Percentiles rank a stretch among this genome's conserved stretches.
These are phyloP conservation scores for Pristiophorus japonicus DNA, from an alignment of 2,113 vertebrate genomes.

Conservation along the genomic window DNA sequence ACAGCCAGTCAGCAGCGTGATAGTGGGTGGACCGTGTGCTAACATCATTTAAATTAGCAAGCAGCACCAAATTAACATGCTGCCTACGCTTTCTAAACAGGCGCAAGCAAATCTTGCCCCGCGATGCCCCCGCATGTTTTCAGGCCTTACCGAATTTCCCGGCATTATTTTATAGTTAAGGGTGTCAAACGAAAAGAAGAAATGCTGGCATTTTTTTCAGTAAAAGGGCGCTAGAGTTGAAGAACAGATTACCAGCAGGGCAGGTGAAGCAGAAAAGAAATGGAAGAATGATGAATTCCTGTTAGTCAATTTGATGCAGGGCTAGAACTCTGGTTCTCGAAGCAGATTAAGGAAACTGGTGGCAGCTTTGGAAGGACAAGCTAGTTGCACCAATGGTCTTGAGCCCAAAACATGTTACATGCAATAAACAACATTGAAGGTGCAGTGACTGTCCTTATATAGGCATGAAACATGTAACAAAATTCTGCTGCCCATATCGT, in stretches of 20 bases:
- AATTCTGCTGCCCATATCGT: too few relatives aligned
- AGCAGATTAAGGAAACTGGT: neutral
- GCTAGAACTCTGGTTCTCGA: neutral
- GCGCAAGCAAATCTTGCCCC: too few relatives aligned
- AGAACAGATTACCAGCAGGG: neutral
- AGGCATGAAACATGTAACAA: neutral
- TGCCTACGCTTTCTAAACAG: too few relatives aligned
- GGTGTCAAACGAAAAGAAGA: neutral
- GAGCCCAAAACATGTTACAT: neutral
- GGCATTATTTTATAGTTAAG: neutral
- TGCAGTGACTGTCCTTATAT: neutral
- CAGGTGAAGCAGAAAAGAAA: neutral
- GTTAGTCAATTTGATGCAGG: neutral
- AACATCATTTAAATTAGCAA: too few relatives aligned
- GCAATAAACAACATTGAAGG: neutral
- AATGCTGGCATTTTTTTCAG: neutral
- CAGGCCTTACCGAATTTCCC: too few relatives aligned
- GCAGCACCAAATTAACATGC: too few relatives aligned
- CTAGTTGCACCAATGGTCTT: neutral
- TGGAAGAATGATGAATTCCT: neutral
- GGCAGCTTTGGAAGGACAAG: neutral
- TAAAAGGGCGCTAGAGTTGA: neutral
- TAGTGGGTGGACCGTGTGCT: too few relatives aligned
- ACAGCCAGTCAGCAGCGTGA: too few relatives aligned
- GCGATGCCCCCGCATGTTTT: too few relatives aligned